phyloP scores from a whole-genome alignment of 35 echinoderm and acorn worm species.

The Ophiothrix spiculata region DNA sequence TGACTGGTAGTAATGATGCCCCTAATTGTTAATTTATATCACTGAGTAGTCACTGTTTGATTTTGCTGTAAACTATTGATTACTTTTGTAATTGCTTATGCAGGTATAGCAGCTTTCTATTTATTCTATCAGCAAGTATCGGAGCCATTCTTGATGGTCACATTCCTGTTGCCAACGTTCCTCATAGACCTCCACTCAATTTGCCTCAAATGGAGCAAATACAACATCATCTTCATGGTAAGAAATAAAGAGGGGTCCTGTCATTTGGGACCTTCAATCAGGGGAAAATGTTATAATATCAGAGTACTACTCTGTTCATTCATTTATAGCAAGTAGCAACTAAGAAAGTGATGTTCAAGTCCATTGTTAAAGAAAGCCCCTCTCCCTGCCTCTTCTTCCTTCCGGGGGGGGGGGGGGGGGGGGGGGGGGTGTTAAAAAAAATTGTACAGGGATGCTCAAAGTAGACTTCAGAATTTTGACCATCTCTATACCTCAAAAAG shows the following conservation, averaged over 20 bases:
- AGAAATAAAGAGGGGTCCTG: not conserved
- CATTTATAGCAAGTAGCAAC: not conserved
- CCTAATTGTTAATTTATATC: constrained; percentile 15
- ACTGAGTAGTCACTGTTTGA: not conserved
- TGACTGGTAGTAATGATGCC: not conserved
- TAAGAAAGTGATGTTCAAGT: not conserved
- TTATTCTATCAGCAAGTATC: constrained; percentile 58
- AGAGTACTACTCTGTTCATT: not conserved
- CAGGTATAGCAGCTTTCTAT: constrained; percentile 73
- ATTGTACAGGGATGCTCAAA: too few relatives aligned
- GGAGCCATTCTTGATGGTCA: constrained; percentile 14
- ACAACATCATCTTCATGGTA: constrained; percentile 4
- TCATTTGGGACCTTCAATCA: not conserved
- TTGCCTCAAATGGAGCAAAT: not conserved
- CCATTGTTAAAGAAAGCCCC: not conserved
- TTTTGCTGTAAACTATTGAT: not conserved
- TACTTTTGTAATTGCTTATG: not conserved
- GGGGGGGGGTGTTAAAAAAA: too few relatives aligned
- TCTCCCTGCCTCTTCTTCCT: too few relatives aligned
- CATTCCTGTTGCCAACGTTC: not conserved
- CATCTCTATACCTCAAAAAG: too few relatives aligned
- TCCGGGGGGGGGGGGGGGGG: too few relatives aligned
- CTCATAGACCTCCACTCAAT: constrained; percentile 26
- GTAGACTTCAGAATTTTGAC: too few relatives aligned
- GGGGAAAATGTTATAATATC: not conserved